phyloP scores from a whole-genome alignment of 1,140 invertebrate species.

The Teleopsis dalmanni region DNA sequence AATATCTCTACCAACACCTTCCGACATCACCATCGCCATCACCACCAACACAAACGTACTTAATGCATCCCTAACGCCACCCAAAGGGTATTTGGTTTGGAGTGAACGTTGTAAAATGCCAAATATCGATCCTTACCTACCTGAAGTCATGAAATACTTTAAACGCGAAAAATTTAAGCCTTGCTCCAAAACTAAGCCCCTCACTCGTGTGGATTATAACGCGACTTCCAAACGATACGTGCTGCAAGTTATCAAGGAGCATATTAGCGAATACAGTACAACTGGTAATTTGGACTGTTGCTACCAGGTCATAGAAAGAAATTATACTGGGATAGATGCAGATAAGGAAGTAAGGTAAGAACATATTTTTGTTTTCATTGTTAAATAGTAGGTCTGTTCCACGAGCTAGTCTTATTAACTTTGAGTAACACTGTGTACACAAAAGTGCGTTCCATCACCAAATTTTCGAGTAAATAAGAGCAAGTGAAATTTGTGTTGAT shows the following conservation, averaged over 20 bases:
- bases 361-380: too few relatives aligned
- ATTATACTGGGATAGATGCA: slow-evolving; percentile 19
- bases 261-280: slow-evolving; percentile 33
- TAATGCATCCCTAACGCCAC: slow-evolving; percentile 14
- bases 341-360: slow-evolving; percentile 47
- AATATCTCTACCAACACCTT: background rate
- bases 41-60: background rate
- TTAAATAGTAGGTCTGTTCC: too few relatives aligned
- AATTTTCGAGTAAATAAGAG: too few relatives aligned
- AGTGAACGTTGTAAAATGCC: slow-evolving; percentile 62
- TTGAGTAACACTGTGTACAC: too few relatives aligned
- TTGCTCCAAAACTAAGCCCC: slow-evolving; percentile 47
- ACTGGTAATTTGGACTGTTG: slow-evolving; percentile 46
- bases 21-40: background rate
- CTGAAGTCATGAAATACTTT: slow-evolving; percentile 55
- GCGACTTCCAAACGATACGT: slow-evolving; percentile 20
- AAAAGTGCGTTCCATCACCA: too few relatives aligned
- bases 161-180: slow-evolving; percentile 50
- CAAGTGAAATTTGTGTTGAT: too few relatives aligned
- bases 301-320: slow-evolving; percentile 47
- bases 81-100: slow-evolving; percentile 56
- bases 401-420: too few relatives aligned
- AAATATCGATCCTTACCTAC: slow-evolving; percentile 58
- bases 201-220: slow-evolving; percentile 47
- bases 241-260: slow-evolving; percentile 24